Conservation (phyloP, 2,113 vertebrate genomes). For the Actenoides hombroni region DNA sequence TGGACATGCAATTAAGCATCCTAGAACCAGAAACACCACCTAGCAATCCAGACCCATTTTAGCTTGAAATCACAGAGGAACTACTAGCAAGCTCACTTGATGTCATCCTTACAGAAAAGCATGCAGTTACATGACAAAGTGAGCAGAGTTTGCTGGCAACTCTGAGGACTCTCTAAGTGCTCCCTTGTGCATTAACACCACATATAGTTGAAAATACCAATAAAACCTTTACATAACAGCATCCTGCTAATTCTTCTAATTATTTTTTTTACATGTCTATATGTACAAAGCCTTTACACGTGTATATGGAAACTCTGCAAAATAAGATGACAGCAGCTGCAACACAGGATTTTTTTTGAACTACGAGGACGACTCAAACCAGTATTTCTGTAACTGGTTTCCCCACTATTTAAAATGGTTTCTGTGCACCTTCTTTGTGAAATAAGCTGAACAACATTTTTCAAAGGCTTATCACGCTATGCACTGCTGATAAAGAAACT, state of each 20-base stretch:
- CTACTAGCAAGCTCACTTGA: not conserved
- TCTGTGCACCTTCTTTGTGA: not conserved
- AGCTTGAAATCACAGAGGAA: not conserved
- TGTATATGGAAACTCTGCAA: not conserved
- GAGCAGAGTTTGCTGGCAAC: not conserved
- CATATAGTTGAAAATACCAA: not conserved
- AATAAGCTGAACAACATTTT: not conserved
- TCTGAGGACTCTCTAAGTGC: not conserved
- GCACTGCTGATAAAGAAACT: not conserved
- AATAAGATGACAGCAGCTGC: not conserved
- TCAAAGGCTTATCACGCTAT: not conserved
- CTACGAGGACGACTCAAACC: not conserved
- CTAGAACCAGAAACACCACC: not conserved
- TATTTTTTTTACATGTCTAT: not conserved
- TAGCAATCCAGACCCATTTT: not conserved
- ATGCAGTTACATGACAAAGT: not conserved
- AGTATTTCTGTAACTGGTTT: not conserved
- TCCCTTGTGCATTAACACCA: not conserved
- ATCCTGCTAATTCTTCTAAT: not conserved
- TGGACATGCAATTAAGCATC: fast-evolving
- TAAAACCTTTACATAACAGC: not conserved
- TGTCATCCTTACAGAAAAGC: not conserved
- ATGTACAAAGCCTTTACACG: not conserved
- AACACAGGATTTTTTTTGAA: not conserved
- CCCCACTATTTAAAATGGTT: not conserved